phyloP scores from a whole-genome alignment of 1,140 invertebrate genomes.

The Aleiodes sp. region DNA sequence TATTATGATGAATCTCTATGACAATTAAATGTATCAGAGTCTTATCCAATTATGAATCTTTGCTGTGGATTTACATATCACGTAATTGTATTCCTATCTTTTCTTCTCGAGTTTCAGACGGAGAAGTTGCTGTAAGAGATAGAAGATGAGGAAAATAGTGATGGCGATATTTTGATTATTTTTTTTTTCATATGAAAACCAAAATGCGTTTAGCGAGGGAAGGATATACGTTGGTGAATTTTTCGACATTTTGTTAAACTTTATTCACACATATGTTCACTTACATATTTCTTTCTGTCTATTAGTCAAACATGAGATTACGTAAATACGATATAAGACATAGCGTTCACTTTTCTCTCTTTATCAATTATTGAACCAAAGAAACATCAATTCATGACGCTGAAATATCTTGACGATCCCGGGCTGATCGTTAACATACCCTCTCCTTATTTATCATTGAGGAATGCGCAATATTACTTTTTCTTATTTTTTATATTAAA shows the following conservation, averaged over 20 bases:
- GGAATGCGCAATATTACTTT: constrained; percentile 61
- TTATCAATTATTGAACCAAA: constrained; percentile 48
- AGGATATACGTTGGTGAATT: constrained; percentile 45
- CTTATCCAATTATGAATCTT: background rate
- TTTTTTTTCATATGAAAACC: background rate
- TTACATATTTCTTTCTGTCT: constrained; percentile 62
- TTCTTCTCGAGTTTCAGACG: background rate
- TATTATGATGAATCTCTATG: background rate
- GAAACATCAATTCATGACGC: constrained; percentile 28
- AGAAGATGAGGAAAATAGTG: background rate
- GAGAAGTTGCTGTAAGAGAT: background rate
- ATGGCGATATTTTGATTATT: background rate
- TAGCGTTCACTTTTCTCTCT: constrained; percentile 43
- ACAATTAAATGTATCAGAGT: background rate
- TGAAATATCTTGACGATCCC: constrained; percentile 62
- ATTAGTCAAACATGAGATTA: constrained; percentile 65
- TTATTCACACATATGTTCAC: constrained; percentile 67
- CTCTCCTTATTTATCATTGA: constrained; percentile 37
- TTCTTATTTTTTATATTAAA: constrained; percentile 40
- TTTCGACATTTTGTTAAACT: constrained; percentile 61
- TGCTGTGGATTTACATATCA: background rate
- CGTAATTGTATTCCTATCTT: background rate
- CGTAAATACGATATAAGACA: constrained; percentile 55
- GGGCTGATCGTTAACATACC: constrained; percentile 57
- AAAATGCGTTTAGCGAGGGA: constrained; percentile 34